Base-by-base conservation (phyloP, 2,113 vertebrate species). In the Salvelinus namaycush region DNA sequence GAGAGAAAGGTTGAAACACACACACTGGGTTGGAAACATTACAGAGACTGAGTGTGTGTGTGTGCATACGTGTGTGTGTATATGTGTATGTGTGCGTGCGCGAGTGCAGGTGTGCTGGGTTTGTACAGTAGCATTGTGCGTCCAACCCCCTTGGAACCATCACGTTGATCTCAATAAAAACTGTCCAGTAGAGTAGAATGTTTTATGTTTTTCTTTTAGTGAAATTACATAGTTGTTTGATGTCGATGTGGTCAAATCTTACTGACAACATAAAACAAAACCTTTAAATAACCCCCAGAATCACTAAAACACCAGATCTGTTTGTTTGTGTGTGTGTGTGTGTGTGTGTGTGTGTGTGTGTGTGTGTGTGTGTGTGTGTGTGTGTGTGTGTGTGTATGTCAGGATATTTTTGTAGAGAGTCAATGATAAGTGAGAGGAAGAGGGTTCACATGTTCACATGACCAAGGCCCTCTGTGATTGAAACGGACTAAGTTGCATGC, bases 1-100 rank as follows among this genome's bases (percentile, higher is more conserved):
- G 18, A 81, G 76, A 34, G 12, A 66, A 60, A 3, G 22, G 49
- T 54, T 54, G 51, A 5, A 54, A 54, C 16, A 54, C 51, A 18
- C 68, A 81, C 67, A 44, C 39, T 44, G 39, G 39, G 39, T 75
- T n/a, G 59, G 65, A 82, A 26, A 76, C 34, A 57, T 18, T 64
- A 79, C 49, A 20, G 26, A 14, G n/a, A 9, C 48, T 72, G 65
- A 39, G 34, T 54, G 67, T 39, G 49, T 59, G 71, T 68, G 13
- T 72, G 34, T 64, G 29, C 13, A 3, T 31, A 16, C 4, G 14
- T 54, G 49, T 54, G 49, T 54, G 5, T 54, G 51, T 51, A 4
- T 14, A 4, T 51, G 9, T 54, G 16, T 54, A 5, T 18, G 14
- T 54, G 51, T 18, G 51, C 2, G 51, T 54, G 51, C 16, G 4